Conservation (phyloP, 2,888 invertebrate genomes). For the Ctena decussata region DNA sequence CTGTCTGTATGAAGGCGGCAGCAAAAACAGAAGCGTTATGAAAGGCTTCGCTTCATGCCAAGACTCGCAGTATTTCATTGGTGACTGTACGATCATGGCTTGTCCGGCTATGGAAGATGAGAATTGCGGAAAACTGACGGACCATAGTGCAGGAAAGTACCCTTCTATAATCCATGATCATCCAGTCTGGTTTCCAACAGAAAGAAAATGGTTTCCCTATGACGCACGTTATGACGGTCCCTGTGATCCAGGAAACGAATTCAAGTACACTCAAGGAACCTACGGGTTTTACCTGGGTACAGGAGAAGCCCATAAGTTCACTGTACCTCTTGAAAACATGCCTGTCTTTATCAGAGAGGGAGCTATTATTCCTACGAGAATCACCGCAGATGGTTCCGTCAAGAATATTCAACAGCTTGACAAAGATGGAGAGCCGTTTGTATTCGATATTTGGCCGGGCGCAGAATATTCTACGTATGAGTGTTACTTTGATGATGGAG, state of each 20-base stretch:
- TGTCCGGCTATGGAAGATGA: not conserved
- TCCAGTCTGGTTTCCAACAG: not conserved
- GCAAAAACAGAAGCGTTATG: not conserved
- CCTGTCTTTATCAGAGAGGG: not conserved
- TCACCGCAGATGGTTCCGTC: not conserved
- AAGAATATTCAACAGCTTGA: slow-evolving; percentile 1
- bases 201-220: not conserved
- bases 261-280: not conserved
- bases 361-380: not conserved
- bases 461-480: not conserved
- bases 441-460: not conserved
- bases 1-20: not conserved
- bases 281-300: not conserved
- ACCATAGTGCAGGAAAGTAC: not conserved
- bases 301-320: not conserved
- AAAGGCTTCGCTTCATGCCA: not conserved
- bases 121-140: not conserved
- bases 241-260: not conserved
- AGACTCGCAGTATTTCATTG: not conserved
- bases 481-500: not conserved
- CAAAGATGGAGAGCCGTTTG: not conserved
- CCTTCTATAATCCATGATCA: not conserved
- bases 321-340: not conserved
- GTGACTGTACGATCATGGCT: not conserved
- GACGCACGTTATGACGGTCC: not conserved